A percentile compares a stretch with the other conserved stretches of the same genome.
phyloP scores from a whole-genome alignment of 1,140 invertebrate genomes.

The Lepidurus arcticus region DNA sequence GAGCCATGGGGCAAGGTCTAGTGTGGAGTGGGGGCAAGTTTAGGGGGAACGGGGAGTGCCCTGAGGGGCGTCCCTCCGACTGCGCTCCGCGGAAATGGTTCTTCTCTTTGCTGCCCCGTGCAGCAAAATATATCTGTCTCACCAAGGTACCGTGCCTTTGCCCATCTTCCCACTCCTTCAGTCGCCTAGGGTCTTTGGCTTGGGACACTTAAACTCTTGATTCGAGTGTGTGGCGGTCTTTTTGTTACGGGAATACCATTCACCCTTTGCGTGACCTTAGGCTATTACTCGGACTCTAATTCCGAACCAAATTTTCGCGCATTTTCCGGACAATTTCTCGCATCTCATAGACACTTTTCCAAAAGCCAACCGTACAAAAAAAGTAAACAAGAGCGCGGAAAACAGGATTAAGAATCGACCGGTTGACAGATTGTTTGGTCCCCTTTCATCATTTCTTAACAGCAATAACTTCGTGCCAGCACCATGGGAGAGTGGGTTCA shows the following conservation, averaged over 20 bases:
- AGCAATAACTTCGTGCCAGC: background rate
- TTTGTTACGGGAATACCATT: background rate
- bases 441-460: background rate
- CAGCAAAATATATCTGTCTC: background rate
- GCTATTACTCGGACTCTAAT: background rate
- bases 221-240: background rate
- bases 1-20: background rate
- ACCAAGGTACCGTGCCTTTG: background rate
- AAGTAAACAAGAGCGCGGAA: background rate
- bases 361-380: background rate
- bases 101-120: background rate
- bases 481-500: background rate
- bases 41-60: background rate
- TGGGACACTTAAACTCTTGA: conserved; percentile 4
- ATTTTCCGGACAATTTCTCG: background rate
- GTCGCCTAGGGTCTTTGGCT: background rate
- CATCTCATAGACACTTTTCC: background rate
- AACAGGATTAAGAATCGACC: background rate
- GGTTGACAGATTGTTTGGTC: background rate
- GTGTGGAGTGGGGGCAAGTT: background rate
- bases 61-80: background rate
- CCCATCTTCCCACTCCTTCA: background rate
- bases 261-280: conserved; percentile 17
- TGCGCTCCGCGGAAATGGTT: conserved; percentile 10
- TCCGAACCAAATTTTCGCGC: background rate